phyloP scores from a whole-genome alignment of 2,888 invertebrate species.

The Boloria selene region DNA sequence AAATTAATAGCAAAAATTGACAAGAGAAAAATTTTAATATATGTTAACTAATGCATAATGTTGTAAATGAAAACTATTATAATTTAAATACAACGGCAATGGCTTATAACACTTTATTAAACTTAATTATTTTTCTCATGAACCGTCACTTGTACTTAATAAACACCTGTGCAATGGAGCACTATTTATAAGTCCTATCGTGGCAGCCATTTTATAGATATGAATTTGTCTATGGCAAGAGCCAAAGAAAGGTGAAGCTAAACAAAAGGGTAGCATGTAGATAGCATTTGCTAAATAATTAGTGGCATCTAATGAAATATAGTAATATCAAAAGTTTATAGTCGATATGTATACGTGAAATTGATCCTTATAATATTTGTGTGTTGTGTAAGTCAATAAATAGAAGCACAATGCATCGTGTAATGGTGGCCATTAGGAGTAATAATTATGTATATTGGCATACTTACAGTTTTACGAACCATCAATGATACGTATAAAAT shows the following conservation, averaged over 20 bases:
- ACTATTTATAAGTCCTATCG: constrained; percentile 52
- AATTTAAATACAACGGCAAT: neutral
- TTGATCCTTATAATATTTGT: constrained; percentile 51
- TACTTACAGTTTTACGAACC: constrained; percentile 72
- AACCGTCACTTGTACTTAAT: constrained; percentile 7
- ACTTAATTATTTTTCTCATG: neutral
- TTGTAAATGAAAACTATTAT: neutral
- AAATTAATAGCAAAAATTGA: neutral
- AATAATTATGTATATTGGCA: constrained; percentile 83
- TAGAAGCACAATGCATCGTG: constrained; percentile 79
- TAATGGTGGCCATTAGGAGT: constrained; percentile 82
- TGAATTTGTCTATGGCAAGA: constrained; percentile 68
- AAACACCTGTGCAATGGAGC: constrained; percentile 48
- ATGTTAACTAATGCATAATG: neutral
- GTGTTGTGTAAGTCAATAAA: constrained; percentile 58
- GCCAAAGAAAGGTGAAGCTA: constrained; percentile 82
- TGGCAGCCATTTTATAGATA: constrained; percentile 80
- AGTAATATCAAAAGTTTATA: constrained; percentile 54
- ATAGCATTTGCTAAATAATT: constrained; percentile 72
- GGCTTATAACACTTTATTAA: neutral
- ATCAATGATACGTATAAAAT: constrained; percentile 63
- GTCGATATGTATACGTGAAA: constrained; percentile 54
- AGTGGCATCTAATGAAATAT: constrained; percentile 59
- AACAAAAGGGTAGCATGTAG: constrained; percentile 81
- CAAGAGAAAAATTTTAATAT: neutral